Evolutionary conservation across 2,888 invertebrate genomes (phyloP).

Genomic region (Phasia obesa): DNA sequence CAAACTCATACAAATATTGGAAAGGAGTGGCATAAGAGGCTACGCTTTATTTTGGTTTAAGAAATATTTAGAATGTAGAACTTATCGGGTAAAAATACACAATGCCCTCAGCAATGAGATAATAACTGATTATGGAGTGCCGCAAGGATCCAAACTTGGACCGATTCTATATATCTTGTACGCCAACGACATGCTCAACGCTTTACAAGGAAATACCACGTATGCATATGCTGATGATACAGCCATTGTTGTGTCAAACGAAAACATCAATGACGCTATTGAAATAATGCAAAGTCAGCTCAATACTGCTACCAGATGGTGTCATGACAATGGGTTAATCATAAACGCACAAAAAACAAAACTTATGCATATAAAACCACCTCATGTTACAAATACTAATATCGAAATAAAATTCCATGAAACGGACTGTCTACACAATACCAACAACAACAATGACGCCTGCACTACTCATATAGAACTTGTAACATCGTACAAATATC

Average conservation of each 20-base stretch:
- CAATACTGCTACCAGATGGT: not conserved
- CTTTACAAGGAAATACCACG: not conserved
- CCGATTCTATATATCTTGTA: not conserved
- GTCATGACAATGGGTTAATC: not conserved
- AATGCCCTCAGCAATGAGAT: not conserved
- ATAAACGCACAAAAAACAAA: not conserved
- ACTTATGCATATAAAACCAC: too few relatives aligned
- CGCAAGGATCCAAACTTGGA: not conserved
- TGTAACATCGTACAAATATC: too few relatives aligned
- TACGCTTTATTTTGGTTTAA: not conserved
- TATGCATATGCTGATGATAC: slow-evolving; percentile 4
- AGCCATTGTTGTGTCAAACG: not conserved
- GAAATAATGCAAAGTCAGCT: too few relatives aligned
- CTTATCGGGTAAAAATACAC: not conserved
- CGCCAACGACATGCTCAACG: not conserved
- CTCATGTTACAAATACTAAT: too few relatives aligned
- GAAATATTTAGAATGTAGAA: not conserved
- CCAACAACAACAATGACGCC: too few relatives aligned
- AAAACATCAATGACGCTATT: too few relatives aligned
- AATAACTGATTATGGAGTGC: not conserved
- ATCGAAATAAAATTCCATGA: too few relatives aligned
- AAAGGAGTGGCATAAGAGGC: not conserved
- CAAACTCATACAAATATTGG: not conserved
- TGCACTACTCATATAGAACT: too few relatives aligned
- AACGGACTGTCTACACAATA: too few relatives aligned